Evolutionary conservation across 2,888 invertebrate genomes (phyloP).

Genomic region (Rhagium mordax): DNA sequence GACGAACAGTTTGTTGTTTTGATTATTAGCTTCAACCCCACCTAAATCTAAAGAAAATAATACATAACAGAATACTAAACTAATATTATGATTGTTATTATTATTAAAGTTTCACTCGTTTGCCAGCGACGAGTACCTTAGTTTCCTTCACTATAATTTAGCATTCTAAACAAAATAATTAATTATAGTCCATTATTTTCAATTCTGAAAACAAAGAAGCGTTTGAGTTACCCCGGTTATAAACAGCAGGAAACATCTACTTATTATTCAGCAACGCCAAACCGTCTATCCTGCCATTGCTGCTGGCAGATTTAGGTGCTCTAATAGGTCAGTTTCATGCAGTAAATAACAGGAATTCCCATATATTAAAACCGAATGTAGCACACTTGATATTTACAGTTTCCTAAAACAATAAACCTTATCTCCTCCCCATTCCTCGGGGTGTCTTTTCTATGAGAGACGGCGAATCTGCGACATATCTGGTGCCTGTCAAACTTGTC

Average conservation of each 20-base stretch:
- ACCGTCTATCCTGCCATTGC: background rate
- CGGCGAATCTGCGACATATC: slow-evolving; percentile 31
- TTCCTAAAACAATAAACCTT: slow-evolving; percentile 27
- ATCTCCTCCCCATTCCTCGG: slow-evolving; percentile 21
- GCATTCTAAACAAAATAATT: too few species aligned
- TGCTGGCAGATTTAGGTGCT: background rate
- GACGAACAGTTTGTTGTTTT: too few species aligned
- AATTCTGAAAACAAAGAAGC: too few species aligned
- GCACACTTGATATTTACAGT: slow-evolving; percentile 26
- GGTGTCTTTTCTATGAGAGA: slow-evolving; percentile 11
- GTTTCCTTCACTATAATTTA: too few species aligned
- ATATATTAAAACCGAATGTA: slow-evolving; percentile 27
- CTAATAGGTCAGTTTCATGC: background rate
- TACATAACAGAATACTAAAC: too few species aligned
- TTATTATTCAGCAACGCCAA: background rate
- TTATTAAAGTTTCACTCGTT: too few species aligned
- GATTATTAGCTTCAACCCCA: too few species aligned
- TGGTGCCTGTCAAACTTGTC: slow-evolving; percentile 35
- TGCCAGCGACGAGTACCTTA: too few species aligned
- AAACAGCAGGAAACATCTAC: background rate
- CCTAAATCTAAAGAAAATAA: too few species aligned
- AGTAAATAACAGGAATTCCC: slow-evolving; percentile 28
- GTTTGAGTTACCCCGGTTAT: background rate
- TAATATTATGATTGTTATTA: too few species aligned
- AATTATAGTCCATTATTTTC: too few species aligned